Conservation (phyloP, 2,888 invertebrate species). For the Melipona beecheii region DNA sequence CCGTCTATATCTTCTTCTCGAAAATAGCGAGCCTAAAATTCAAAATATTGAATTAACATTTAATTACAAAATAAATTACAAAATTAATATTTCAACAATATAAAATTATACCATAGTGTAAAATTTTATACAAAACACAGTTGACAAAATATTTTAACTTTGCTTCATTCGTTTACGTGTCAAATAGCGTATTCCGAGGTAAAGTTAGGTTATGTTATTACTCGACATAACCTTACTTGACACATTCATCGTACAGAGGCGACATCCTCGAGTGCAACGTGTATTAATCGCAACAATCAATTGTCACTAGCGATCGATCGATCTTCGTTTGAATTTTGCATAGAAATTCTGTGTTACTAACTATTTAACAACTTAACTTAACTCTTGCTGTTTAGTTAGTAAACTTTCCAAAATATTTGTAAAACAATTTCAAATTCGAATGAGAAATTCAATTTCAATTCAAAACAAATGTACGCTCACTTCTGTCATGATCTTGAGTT, state of each 20-base stretch:
- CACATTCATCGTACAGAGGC: constrained; percentile 36
- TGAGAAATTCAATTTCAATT: not conserved
- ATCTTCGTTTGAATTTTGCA: constrained; percentile 26
- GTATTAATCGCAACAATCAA: constrained; percentile 31
- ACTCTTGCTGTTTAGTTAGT: no score
- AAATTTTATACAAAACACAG: not conserved
- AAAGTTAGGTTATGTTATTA: constrained; percentile 21
- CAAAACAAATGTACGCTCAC: not conserved
- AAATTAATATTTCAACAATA: not conserved
- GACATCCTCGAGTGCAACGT: constrained; percentile 34
- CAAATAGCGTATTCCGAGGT: constrained; percentile 36
- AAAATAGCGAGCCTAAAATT: constrained; percentile 94
- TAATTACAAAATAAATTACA: not conserved
- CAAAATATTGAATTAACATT: not conserved
- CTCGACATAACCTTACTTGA: constrained; percentile 36
- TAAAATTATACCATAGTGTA: constrained; percentile 55
- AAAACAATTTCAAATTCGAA: no score
- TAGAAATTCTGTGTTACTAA: not conserved
- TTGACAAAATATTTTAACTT: not conserved
- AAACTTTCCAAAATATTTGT: not conserved
- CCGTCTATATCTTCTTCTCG: constrained; percentile 98
- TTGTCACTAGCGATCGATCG: constrained; percentile 30
- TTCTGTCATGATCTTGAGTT: not conserved
- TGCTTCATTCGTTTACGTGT: constrained; percentile 51
- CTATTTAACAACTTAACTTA: no score